Conservation (phyloP, 2,797 vertebrate species). For the Acrocephalus scirpaceus region DNA sequence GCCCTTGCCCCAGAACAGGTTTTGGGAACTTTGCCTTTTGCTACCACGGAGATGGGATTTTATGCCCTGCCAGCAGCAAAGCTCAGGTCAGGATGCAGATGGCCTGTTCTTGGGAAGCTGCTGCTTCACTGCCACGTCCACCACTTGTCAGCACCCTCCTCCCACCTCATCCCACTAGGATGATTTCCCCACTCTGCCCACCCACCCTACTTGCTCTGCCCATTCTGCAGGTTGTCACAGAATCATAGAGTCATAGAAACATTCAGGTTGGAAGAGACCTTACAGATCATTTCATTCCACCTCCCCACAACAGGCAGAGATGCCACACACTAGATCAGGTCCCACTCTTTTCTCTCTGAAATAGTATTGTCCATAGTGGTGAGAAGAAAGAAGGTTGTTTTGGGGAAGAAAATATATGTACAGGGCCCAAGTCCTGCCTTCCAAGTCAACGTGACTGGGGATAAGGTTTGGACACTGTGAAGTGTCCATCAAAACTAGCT, state of each 20-base stretch:
- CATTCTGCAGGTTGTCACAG: neutral
- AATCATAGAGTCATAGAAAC: neutral
- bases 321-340: neutral
- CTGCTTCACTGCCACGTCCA: neutral
- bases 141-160: neutral
- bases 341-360: neutral
- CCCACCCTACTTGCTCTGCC: neutral
- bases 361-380: fast-evolving
- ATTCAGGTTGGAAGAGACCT: neutral
- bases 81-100: neutral
- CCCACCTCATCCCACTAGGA: fast-evolving
- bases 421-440: neutral
- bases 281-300: neutral
- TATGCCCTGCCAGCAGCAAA: neutral
- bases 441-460: fast-evolving
- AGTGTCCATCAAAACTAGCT: neutral
- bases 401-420: neutral
- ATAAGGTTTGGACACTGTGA: neutral
- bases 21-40: slow-evolving; percentile 26
- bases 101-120: neutral
- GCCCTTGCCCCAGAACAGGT: neutral
- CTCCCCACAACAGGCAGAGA: neutral
- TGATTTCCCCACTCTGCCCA: neutral
- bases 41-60: fast-evolving
- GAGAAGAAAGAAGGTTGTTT: neutral